Conservation (phyloP, 2,113 vertebrate genomes). For the Passer domesticus region DNA sequence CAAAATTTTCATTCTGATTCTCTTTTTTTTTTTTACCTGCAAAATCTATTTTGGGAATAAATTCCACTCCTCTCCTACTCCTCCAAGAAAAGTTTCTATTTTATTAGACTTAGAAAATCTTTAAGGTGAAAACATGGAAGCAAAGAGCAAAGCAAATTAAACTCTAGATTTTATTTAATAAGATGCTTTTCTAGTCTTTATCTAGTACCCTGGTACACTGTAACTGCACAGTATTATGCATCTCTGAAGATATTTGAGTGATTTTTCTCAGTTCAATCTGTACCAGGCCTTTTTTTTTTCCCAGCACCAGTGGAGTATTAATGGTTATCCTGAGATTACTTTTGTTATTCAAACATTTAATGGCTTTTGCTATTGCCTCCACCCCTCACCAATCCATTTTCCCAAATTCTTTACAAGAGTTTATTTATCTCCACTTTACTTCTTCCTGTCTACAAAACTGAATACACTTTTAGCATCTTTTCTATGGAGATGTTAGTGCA, state of each 20-base stretch:
- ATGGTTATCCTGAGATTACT: not conserved
- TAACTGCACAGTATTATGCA: not conserved
- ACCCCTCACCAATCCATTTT: not conserved
- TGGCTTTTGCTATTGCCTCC: not conserved
- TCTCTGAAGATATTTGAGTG: not conserved
- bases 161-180: not conserved
- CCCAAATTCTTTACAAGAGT: not conserved
- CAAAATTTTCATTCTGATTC: not conserved
- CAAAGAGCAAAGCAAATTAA: not conserved
- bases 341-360: not conserved
- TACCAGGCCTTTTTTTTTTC: not conserved
- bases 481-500: not conserved
- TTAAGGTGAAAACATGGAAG: not conserved
- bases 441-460: not conserved
- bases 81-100: not conserved
- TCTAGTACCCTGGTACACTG: not conserved
- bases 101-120: not conserved
- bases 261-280: not conserved
- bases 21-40: not conserved
- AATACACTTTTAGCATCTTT: not conserved
- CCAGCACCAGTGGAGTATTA: not conserved
- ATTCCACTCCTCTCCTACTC: no score
- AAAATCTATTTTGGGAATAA: not conserved
- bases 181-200: not conserved
- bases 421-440: not conserved